These are phyloP conservation scores for Heliconius melpomene DNA, from an alignment of 1,140 invertebrate genomes.

Conservation along the genomic window DNA sequence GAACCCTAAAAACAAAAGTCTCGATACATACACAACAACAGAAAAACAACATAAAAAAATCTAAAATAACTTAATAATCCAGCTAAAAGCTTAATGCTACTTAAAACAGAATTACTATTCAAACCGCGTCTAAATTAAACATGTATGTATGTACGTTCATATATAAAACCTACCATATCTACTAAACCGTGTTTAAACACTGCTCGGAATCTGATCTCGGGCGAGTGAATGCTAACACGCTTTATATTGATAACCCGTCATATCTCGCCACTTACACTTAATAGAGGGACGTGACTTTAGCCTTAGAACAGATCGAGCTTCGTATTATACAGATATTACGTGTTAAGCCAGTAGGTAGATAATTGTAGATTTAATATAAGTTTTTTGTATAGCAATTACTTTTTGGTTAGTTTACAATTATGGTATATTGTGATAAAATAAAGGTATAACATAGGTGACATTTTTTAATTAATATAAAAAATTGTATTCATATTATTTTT, in stretches of 20 bases:
- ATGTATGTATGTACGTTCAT: neutral
- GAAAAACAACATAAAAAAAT: too few species aligned
- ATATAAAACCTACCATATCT: neutral
- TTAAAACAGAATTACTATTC: neutral
- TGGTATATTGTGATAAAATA: too few species aligned
- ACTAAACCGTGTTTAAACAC: conserved; percentile 4
- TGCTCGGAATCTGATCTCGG: conserved; percentile 3
- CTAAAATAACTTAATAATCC: neutral
- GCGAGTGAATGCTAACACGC: conserved; percentile 38
- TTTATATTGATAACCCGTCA: conserved; percentile 54
- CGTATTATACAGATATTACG: conserved; percentile 33
- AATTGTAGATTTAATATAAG: neutral
- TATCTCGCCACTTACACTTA: conserved; percentile 49
- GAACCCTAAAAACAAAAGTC: neutral
- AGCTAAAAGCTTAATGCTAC: neutral
- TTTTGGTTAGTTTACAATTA: too few species aligned
- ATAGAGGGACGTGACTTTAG: conserved; percentile 54
- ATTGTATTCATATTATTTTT: neutral
- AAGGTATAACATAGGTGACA: too few species aligned
- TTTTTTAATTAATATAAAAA: neutral
- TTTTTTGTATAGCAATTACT: neutral
- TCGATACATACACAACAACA: too few species aligned
- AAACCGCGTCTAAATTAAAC: neutral
- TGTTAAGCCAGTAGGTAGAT: conserved; percentile 16
- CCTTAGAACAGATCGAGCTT: conserved; percentile 25